phyloP scores from a whole-genome alignment of 2,888 invertebrate species.

The Lithophane semibrunnea region DNA sequence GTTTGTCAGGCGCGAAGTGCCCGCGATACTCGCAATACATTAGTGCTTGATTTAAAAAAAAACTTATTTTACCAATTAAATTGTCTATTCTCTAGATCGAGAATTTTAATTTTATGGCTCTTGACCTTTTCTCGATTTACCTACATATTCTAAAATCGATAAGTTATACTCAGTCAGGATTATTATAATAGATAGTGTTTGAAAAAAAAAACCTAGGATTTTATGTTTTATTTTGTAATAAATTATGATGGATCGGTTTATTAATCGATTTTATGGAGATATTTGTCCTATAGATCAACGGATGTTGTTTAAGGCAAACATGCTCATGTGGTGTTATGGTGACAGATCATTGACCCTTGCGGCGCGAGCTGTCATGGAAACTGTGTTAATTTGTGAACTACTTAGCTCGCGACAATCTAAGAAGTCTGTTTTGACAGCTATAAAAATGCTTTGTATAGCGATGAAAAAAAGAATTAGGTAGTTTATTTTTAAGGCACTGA shows the following conservation, averaged over 20 bases:
- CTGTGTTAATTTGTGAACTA: conserved; percentile 12
- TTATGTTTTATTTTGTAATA: conserved; percentile 47
- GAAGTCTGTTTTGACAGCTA: too few species aligned
- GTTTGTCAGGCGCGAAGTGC: conserved; percentile 60
- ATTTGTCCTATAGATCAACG: conserved; percentile 31
- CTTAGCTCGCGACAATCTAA: too few species aligned
- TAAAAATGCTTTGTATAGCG: too few species aligned
- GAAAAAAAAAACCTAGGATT: conserved; percentile 18
- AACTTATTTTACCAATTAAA: conserved; percentile 34
- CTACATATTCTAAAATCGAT: conserved; percentile 44
- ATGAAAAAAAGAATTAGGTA: too few species aligned
- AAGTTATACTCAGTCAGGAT: conserved; percentile 52
- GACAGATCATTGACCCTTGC: conserved; percentile 50
- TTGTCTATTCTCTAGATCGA: conserved; percentile 48
- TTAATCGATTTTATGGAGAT: conserved; percentile 47
- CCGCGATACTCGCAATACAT: conserved; percentile 47
- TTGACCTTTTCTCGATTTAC: conserved; percentile 68
- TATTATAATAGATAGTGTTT: conserved; percentile 40
- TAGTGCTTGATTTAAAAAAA: conserved; percentile 10
- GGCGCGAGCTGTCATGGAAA: conserved; percentile 6
- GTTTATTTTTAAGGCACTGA: too few species aligned
- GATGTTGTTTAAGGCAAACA: conserved; percentile 19
- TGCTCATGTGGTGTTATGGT: conserved; percentile 12
- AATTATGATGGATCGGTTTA: conserved; percentile 39
- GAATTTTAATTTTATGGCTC: conserved; percentile 65